These are phyloP conservation scores for Prionace glauca DNA, from an alignment of 2,797 vertebrate species.

Conservation along the genomic window DNA sequence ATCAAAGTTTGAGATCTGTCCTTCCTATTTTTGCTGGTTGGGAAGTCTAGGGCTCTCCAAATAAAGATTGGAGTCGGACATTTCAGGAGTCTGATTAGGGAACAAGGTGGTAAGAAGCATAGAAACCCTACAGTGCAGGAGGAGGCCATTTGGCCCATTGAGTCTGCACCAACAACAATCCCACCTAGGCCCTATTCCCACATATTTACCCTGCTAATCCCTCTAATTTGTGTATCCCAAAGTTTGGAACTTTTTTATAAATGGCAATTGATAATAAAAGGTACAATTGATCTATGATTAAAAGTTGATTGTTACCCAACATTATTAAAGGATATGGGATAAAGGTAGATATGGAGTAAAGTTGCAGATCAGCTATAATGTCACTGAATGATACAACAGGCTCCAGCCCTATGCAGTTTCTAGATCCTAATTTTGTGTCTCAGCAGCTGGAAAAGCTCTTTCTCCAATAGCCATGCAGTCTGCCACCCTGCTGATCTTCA, in stretches of 20 bases:
- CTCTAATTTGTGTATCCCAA: too few relatives aligned
- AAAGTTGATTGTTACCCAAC: background rate
- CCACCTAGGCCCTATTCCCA: too few relatives aligned
- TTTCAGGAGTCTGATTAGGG: background rate
- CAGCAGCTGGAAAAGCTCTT: background rate
- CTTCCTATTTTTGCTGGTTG: too few relatives aligned
- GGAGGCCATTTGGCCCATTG: too few relatives aligned
- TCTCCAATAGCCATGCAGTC: background rate
- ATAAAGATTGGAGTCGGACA: background rate
- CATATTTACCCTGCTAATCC: too few relatives aligned
- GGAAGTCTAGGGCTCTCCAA: too few relatives aligned
- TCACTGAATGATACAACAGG: background rate
- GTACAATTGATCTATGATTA: background rate
- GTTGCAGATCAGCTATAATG: background rate
- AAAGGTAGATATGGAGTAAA: background rate
- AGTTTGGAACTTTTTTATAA: background rate
- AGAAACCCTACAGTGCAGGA: too few relatives aligned
- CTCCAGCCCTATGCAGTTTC: background rate
- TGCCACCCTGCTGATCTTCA: background rate
- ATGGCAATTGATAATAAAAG: background rate
- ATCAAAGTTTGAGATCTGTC: too few relatives aligned
- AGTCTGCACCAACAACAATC: too few relatives aligned
- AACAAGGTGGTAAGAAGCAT: background rate
- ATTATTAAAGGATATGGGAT: background rate
- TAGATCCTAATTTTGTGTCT: background rate